Evolutionary conservation across 2,113 vertebrate species (phyloP), one percentile per base, ranked within the genome.

Genomic region (Tetrax tetrax): DNA sequence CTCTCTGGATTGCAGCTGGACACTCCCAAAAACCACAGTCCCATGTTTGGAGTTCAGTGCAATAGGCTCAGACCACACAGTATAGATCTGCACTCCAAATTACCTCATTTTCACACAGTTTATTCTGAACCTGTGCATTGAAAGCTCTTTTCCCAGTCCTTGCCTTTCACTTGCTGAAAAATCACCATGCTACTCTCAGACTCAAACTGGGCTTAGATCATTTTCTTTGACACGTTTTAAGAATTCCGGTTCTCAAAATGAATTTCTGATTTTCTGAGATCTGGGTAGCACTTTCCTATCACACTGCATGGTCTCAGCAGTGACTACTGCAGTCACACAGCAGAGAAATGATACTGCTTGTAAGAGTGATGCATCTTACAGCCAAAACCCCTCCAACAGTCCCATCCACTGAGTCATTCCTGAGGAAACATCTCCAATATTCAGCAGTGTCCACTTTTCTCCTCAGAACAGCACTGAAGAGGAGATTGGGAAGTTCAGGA

Each of bases 1-100:
- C 74, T 75, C 83, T 79, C 93, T 95, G 82, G 75, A 91, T 75
- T 96, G 90, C 85, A 86, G 50, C n/a, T 54, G 79, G 70, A 87
- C 78, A 63, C 66, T 91, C 78, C 78, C 79, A 57, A 45, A 87
- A 90, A 51, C 37, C 54, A 91, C 82, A 82, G 69, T 29, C 50
- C 23, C 45, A 72, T 63, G 64, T 85, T 10, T 70, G 75, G 56
- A 93, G 70, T 63, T 93, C 91, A 94, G 45, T 56, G n/a, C n/a
- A 84, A 53, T 24, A 43, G 69, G 50, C 45, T 87, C 7, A 28
- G 95, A 93, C 91, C 87, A 95, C 96, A 95, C 77, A 87, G 41
- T 24, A 71, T 28, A 80, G 83, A 50, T 76, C 66, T 90, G 81
- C 56, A 75, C 87, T 94, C 28, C 61, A 89, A 57, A 90, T 90